phyloP scores from a whole-genome alignment of 2,888 invertebrate genomes.

The Stenchaetothrips biformis region DNA sequence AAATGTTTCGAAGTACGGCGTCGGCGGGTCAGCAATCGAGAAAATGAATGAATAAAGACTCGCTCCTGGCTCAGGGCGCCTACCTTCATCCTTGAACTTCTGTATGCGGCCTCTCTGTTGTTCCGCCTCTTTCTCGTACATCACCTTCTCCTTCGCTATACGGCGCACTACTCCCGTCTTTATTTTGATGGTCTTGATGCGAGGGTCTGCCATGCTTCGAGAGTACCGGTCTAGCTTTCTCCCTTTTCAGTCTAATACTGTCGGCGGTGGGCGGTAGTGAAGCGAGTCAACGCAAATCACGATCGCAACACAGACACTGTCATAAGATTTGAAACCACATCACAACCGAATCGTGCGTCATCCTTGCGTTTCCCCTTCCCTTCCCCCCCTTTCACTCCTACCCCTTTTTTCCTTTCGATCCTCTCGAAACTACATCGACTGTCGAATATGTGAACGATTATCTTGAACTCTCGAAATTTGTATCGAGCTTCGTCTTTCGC shows the following conservation, averaged over 20 bases:
- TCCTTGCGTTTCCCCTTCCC: background rate
- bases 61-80: too few species aligned
- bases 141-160: constrained; percentile 79
- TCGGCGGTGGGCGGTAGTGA: too few species aligned
- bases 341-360: background rate
- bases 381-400: background rate
- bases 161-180: constrained; percentile 90
- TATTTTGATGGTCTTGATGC: constrained; percentile 78
- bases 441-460: too few species aligned
- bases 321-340: background rate
- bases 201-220: constrained; percentile 75
- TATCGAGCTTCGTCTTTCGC: too few species aligned
- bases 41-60: too few species aligned
- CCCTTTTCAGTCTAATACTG: background rate
- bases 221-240: constrained; percentile 30
- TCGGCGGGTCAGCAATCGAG: too few species aligned
- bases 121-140: constrained; percentile 80
- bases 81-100: constrained; percentile 64
- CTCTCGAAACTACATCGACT: background rate
- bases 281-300: background rate
- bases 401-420: too few species aligned
- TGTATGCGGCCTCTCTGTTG: constrained; percentile 68
- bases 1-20: too few species aligned
- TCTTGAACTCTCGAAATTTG: too few species aligned
- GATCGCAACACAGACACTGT: background rate